phyloP scores from a whole-genome alignment of 1,140 invertebrate genomes.

The Drosophila ogumai region DNA sequence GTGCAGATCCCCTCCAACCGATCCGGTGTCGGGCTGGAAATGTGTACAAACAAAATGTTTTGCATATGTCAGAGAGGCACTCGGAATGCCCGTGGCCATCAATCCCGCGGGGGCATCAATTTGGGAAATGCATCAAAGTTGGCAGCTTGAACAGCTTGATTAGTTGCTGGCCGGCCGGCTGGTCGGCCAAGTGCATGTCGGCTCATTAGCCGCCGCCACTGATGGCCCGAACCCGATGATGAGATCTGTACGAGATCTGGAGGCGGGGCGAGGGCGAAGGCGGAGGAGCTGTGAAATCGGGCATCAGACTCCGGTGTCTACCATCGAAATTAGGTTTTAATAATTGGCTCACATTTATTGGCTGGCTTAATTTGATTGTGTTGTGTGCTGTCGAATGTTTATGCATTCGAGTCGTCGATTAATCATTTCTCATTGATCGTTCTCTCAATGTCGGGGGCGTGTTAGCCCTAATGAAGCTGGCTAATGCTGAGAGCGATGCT shows the following conservation, averaged over 20 bases:
- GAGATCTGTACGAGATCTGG: not conserved
- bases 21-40: slow-evolving; percentile 35
- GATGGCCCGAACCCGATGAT: slow-evolving; percentile 41
- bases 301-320: slow-evolving; percentile 54
- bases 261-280: not conserved
- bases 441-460: slow-evolving; percentile 58
- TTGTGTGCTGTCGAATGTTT: slow-evolving; percentile 69
- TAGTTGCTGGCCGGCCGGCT: slow-evolving; percentile 55
- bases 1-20: not conserved
- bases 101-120: slow-evolving; percentile 62
- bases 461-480: slow-evolving; percentile 66
- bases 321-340: slow-evolving; percentile 76
- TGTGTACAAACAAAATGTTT: slow-evolving; percentile 72
- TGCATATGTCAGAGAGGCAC: slow-evolving; percentile 75
- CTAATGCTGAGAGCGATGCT: slow-evolving; percentile 29
- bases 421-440: slow-evolving; percentile 72
- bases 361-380: slow-evolving; percentile 78
- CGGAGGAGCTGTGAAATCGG: slow-evolving; percentile 66
- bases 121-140: slow-evolving; percentile 80
- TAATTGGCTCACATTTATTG: slow-evolving; percentile 81
- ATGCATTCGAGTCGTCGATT: slow-evolving; percentile 56
- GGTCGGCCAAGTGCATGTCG: slow-evolving; percentile 64
- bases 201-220: slow-evolving; percentile 70
- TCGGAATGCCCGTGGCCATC: slow-evolving; percentile 56
- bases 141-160: slow-evolving; percentile 79